A percentile compares a stretch with the other conserved stretches of the same genome.
These are phyloP conservation scores for Rhabditoides inermis DNA, from an alignment of 2,888 invertebrate species.

Conservation along the genomic window DNA sequence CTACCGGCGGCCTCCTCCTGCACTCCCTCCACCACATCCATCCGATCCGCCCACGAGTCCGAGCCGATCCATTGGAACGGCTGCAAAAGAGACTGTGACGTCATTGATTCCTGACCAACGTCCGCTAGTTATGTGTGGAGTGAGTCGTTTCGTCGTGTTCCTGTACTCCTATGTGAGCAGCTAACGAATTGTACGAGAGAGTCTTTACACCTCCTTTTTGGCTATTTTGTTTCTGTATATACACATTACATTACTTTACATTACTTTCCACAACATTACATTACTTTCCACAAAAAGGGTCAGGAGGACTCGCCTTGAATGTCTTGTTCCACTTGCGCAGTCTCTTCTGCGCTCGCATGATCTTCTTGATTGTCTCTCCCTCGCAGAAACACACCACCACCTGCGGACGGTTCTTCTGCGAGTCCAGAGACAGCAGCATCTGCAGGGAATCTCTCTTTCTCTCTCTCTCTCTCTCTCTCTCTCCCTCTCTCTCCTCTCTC, in stretches of 20 bases:
- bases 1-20: slow-evolving; percentile 66
- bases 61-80: slow-evolving; percentile 51
- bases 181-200: too few species aligned
- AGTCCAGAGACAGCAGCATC: slow-evolving; percentile 28
- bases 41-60: slow-evolving; percentile 46
- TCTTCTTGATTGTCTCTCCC: slow-evolving; percentile 61
- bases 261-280: too few species aligned
- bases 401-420: slow-evolving; percentile 43
- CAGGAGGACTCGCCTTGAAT: not conserved
- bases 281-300: not conserved
- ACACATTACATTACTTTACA: too few species aligned
- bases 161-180: too few species aligned
- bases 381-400: slow-evolving; percentile 68
- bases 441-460: slow-evolving; percentile 3
- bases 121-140: too few species aligned
- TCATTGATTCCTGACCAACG: not conserved
- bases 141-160: too few species aligned
- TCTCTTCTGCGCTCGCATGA: slow-evolving; percentile 46
- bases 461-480: not conserved
- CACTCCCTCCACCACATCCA: slow-evolving; percentile 66
- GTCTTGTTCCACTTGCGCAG: slow-evolving; percentile 17
- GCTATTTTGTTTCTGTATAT: too few species aligned
- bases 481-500: not conserved
- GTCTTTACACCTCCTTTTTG: too few species aligned
- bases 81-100: slow-evolving; percentile 8